Evolutionary conservation across 2,888 invertebrate genomes (phyloP).

Genomic region (Acronicta aceris): DNA sequence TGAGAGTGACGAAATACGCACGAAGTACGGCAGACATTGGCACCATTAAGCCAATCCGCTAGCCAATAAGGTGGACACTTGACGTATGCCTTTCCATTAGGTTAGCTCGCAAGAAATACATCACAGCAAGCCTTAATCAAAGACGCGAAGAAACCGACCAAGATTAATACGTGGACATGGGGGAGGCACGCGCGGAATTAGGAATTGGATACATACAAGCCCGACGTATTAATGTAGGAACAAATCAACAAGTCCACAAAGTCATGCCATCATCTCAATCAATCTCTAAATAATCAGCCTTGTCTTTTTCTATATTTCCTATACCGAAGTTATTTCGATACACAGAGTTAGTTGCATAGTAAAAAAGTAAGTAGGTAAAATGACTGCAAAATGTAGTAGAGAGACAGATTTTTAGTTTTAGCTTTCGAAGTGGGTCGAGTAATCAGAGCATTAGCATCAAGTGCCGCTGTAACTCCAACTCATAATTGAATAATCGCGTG

Average conservation of each 20-base stretch:
- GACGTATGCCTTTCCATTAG: conserved; percentile 88
- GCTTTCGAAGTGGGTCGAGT: conserved; percentile 24
- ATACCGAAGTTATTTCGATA: too few relatives aligned
- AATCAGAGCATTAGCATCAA: conserved; percentile 38
- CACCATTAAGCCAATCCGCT: conserved; percentile 83
- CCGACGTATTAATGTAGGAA: conserved; percentile 68
- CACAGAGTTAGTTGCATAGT: too few relatives aligned
- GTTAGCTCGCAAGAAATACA: conserved; percentile 86
- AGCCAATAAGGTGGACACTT: conserved; percentile 88
- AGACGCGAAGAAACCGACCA: conserved; percentile 80
- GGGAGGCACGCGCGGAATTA: conserved; percentile 71
- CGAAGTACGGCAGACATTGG: conserved; percentile 73
- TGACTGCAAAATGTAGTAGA: too few relatives aligned
- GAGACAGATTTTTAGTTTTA: not conserved
- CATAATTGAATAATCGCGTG: conserved; percentile 80
- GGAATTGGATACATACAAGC: conserved; percentile 67
- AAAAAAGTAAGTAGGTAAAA: too few relatives aligned
- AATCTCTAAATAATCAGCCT: conserved; percentile 15
- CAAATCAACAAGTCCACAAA: conserved; percentile 54
- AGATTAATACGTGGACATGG: conserved; percentile 85
- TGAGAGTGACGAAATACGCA: conserved; percentile 75
- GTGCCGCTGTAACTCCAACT: conserved; percentile 61
- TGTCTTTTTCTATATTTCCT: too few relatives aligned
- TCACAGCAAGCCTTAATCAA: conserved; percentile 86
- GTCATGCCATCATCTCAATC: not conserved